phyloP scores from a whole-genome alignment of 37 sponge, comb jelly and placozoan species.

The Haliclona indistincta region DNA sequence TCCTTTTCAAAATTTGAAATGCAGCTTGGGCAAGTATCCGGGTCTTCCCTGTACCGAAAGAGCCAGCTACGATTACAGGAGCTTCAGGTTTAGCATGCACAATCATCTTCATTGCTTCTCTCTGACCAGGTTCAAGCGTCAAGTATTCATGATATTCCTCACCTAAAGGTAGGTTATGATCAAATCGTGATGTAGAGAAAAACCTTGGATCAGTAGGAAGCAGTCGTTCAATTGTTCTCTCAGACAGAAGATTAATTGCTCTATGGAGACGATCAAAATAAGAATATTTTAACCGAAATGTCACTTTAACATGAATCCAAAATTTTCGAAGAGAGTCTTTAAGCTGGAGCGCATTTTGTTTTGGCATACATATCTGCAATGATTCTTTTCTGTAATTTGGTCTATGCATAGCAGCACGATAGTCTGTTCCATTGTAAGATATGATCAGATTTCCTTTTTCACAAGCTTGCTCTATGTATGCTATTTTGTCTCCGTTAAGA shows the following conservation, averaged over 20 bases:
- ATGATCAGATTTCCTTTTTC: no score
- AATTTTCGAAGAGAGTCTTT: no score
- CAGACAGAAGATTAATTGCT: conserved; percentile 27
- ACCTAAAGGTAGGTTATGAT: no score
- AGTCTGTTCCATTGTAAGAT: no score
- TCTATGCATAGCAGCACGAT: no score
- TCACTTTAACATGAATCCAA: conserved; percentile 16
- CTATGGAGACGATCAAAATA: conserved; percentile 58
- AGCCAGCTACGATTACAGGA: conserved; percentile 5
- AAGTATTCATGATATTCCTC: no score
- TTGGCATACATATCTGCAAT: no score
- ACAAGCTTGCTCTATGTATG: not conserved
- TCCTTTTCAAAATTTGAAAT: not conserved
- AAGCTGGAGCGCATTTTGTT: no score
- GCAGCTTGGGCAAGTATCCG: not conserved
- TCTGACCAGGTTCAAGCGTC: no score
- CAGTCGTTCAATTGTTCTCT: conserved; percentile 16
- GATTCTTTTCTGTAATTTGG: no score
- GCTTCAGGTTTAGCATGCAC: conserved; percentile 12
- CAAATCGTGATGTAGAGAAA: not conserved
- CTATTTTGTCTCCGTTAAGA: not conserved
- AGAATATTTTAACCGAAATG: conserved; percentile 61
- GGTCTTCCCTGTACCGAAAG: conserved; percentile 9
- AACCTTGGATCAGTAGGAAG: conserved; percentile 4
- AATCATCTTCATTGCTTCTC: conserved; percentile 24